These are phyloP conservation scores for Samia ricini DNA, from an alignment of 1,140 invertebrate genomes.

Conservation along the genomic window DNA sequence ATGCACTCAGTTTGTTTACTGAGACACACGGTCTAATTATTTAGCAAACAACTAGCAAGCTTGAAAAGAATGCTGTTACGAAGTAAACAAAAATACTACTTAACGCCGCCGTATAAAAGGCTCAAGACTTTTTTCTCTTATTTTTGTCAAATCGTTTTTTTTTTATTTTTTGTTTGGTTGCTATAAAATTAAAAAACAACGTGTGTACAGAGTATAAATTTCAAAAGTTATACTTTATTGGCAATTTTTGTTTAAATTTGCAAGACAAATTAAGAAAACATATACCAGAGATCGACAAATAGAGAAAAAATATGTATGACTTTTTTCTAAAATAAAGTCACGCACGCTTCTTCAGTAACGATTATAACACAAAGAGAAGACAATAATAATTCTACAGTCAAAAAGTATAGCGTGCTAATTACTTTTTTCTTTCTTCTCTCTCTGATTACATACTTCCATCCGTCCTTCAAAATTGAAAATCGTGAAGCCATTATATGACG, in stretches of 20 bases:
- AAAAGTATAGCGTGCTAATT: too few species aligned
- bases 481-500: not conserved
- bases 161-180: not conserved
- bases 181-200: too few species aligned
- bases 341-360: not conserved
- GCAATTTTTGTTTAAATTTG: too few species aligned
- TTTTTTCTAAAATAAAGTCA: not conserved
- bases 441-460: not conserved
- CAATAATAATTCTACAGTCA: too few species aligned
- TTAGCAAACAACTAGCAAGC: not conserved
- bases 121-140: not conserved
- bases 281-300: too few species aligned
- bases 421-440: not conserved
- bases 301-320: too few species aligned
- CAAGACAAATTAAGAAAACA: too few species aligned
- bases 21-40: constrained; percentile 7
- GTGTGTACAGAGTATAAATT: too few species aligned
- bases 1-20: constrained; percentile 12
- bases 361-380: too few species aligned
- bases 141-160: not conserved
- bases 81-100: not conserved
- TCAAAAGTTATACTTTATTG: too few species aligned
- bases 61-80: not conserved
- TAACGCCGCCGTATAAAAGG: not conserved
- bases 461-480: too few species aligned